Conservation (phyloP, 2,888 invertebrate genomes). For the Meghimatium bilineatum region DNA sequence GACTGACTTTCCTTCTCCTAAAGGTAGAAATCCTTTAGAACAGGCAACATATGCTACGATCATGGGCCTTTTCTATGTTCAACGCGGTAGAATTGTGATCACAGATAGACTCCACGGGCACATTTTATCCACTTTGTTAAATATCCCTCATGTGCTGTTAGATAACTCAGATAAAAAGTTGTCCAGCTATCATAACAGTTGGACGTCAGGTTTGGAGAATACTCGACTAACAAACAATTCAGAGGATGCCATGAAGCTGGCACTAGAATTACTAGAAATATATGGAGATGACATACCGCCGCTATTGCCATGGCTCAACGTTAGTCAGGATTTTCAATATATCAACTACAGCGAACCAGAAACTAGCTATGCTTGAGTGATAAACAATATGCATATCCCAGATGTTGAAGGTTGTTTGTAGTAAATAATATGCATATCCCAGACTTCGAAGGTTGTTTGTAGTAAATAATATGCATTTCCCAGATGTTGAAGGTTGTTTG, state of each 20-base stretch:
- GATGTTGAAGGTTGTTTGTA: too few species aligned
- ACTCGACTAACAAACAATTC: constrained; percentile 44
- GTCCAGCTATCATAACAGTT: constrained; percentile 48
- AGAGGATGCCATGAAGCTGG: constrained; percentile 48
- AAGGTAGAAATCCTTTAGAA: constrained; percentile 37
- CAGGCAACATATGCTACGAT: constrained; percentile 40
- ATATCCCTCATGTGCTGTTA: constrained; percentile 16
- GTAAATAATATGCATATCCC: too few species aligned
- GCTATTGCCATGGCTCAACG: neutral
- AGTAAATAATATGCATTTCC: too few species aligned
- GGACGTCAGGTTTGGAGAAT: constrained; percentile 52
- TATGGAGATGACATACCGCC: constrained; percentile 23
- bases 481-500: too few species aligned
- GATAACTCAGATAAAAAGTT: constrained; percentile 52
- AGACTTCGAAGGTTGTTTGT: too few species aligned
- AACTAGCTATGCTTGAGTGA: neutral
- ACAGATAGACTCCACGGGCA: constrained; percentile 57
- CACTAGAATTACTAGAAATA: constrained; percentile 36
- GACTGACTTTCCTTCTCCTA: constrained; percentile 30
- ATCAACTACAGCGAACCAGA: neutral
- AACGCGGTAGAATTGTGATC: constrained; percentile 53
- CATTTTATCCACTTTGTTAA: constrained; percentile 1
- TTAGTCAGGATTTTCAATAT: neutral
- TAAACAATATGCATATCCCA: too few species aligned
- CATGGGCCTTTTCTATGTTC: constrained; percentile 45